Conservation (phyloP, 2,888 invertebrate species). For the Lasius platythorax region DNA sequence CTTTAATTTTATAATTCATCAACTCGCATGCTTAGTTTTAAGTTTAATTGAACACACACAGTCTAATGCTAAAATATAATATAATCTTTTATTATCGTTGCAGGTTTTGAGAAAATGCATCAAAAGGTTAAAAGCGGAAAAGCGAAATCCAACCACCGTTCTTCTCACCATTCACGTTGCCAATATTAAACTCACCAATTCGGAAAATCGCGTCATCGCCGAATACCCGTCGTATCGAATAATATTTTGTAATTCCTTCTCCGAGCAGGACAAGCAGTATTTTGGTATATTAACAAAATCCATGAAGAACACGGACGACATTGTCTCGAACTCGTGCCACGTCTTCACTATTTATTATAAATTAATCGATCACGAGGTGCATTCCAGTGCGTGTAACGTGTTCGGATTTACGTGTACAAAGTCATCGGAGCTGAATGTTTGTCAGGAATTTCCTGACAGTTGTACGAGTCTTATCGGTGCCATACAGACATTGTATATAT, state of each 20-base stretch:
- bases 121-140: constrained; percentile 94
- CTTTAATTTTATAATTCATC: background rate
- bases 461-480: constrained; percentile 89
- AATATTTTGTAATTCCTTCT: constrained; percentile 95
- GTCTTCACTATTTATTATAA: constrained; percentile 97
- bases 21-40: background rate
- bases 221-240: constrained; percentile 95
- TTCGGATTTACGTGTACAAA: constrained; percentile 95
- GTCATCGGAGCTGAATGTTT: constrained; percentile 92
- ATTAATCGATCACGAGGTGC: constrained; percentile 93
- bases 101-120: constrained; percentile 95
- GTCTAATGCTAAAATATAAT: background rate
- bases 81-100: constrained; percentile 36
- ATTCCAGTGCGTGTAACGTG: constrained; percentile 92
- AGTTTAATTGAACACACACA: background rate
- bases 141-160: constrained; percentile 94
- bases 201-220: constrained; percentile 93
- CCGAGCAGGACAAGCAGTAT: constrained; percentile 96
- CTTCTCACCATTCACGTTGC: constrained; percentile 94
- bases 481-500: constrained; percentile 87
- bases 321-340: constrained; percentile 95
- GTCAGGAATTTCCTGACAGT: constrained; percentile 96
- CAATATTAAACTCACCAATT: constrained; percentile 92
- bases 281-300: constrained; percentile 97
- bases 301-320: constrained; percentile 87